phyloP scores from a whole-genome alignment of 1,140 invertebrate species.

The Eriocheir sinensis region DNA sequence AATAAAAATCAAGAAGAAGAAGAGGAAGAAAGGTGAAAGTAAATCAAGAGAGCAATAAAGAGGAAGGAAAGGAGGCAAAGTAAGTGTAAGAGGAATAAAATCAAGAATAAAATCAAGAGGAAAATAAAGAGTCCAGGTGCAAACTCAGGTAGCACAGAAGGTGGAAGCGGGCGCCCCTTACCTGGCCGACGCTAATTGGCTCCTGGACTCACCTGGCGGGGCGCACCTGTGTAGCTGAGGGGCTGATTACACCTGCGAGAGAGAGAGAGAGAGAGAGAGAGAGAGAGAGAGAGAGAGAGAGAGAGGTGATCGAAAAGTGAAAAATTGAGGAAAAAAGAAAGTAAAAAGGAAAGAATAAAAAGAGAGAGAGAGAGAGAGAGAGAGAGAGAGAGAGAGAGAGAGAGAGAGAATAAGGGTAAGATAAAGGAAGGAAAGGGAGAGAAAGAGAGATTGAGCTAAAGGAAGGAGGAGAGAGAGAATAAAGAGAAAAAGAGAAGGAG shows the following conservation, averaged over 20 bases:
- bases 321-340: background rate
- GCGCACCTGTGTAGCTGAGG: background rate
- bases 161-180: no score
- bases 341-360: background rate
- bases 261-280: background rate
- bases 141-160: no score
- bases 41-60: no score
- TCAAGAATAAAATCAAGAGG: no score
- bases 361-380: background rate
- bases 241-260: background rate
- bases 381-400: background rate
- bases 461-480: background rate
- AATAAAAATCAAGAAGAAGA: no score
- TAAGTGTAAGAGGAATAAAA: background rate
- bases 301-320: no score
- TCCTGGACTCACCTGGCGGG: background rate
- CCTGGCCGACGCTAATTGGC: background rate
- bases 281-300: background rate
- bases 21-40: no score
- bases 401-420: background rate
- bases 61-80: background rate
- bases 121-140: no score
- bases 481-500: background rate
- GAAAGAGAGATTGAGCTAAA: background rate
- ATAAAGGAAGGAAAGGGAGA: background rate